A percentile compares a stretch with the other conserved stretches of the same genome.
These are phyloP conservation scores for Meles meles DNA, from an alignment of 2,113 vertebrate species.

Conservation along the genomic window DNA sequence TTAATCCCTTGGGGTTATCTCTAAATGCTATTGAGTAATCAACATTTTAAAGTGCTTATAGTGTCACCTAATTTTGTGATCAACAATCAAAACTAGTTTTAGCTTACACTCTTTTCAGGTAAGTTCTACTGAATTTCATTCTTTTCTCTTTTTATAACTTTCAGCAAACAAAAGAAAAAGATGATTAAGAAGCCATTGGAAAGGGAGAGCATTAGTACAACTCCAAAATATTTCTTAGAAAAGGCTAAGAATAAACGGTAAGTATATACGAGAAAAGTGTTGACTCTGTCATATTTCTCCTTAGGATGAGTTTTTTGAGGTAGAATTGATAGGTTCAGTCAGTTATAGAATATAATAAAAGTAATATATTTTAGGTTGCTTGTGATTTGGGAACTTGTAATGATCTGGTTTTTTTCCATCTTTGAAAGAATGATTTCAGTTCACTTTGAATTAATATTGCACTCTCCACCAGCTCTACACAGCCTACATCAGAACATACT, in stretches of 20 bases:
- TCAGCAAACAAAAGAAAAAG: slow-evolving; percentile 92
- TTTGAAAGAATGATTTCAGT: slow-evolving; percentile 31
- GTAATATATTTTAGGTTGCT: not conserved
- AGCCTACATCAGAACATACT: not conserved
- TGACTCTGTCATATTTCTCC: not conserved
- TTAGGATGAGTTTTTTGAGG: not conserved
- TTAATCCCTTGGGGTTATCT: not conserved
- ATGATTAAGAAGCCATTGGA: slow-evolving; percentile 91
- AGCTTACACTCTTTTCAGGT: not conserved
- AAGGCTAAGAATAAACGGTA: slow-evolving; percentile 80
- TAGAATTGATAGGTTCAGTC: slow-evolving; percentile 1
- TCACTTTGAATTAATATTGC: not conserved
- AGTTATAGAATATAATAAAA: not conserved
- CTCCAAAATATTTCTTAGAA: slow-evolving; percentile 88
- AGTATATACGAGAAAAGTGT: slow-evolving; percentile 56
- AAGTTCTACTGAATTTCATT: slow-evolving; percentile 36
- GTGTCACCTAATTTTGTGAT: slow-evolving; percentile 6
- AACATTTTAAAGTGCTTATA: not conserved
- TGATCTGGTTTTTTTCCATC: not conserved
- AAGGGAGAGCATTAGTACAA: slow-evolving; percentile 92
- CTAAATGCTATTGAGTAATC: not conserved
- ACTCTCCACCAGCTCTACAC: not conserved
- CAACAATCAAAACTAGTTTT: slow-evolving; percentile 31
- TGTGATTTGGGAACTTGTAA: not conserved
- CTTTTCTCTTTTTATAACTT: slow-evolving; percentile 54